These are phyloP conservation scores for Pholis gunnellus DNA, from an alignment of 2,113 vertebrate species.

Conservation along the genomic window DNA sequence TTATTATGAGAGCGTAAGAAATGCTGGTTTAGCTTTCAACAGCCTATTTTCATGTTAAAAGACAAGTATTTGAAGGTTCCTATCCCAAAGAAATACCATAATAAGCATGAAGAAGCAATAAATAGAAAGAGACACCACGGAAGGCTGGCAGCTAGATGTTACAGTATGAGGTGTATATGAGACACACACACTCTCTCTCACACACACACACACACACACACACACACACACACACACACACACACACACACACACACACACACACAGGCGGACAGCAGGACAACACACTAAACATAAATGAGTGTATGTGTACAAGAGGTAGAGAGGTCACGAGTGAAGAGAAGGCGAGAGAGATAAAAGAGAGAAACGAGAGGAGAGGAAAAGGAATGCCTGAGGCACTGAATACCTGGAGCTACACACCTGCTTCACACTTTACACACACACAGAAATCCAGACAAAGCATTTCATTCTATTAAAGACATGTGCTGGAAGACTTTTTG, in stretches of 20 bases:
- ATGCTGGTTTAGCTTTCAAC: not conserved
- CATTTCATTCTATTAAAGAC: constrained; percentile 28
- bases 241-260: not conserved
- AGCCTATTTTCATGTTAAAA: not conserved
- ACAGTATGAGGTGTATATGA: constrained; percentile 14
- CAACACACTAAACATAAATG: not conserved
- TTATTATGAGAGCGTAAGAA: not conserved
- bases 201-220: not conserved
- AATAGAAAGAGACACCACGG: not conserved
- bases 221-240: not conserved
- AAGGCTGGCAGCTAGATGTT: not conserved
- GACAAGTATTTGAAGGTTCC: not conserved
- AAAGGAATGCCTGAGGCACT: constrained; percentile 21
- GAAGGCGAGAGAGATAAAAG: not conserved
- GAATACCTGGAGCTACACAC: constrained; percentile 54
- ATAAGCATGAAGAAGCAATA: not conserved
- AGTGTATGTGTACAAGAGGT: not conserved
- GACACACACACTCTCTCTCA: not conserved
- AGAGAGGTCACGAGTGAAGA: not conserved
- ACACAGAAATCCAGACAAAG: not conserved
- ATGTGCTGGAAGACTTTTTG: constrained; percentile 17
- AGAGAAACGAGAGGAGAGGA: constrained; percentile 16
- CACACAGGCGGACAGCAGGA: constrained; percentile 4
- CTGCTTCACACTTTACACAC: constrained; percentile 26
- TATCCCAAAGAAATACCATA: not conserved